Conservation (phyloP, 2,113 vertebrate species). For the Platichthys flesus region DNA sequence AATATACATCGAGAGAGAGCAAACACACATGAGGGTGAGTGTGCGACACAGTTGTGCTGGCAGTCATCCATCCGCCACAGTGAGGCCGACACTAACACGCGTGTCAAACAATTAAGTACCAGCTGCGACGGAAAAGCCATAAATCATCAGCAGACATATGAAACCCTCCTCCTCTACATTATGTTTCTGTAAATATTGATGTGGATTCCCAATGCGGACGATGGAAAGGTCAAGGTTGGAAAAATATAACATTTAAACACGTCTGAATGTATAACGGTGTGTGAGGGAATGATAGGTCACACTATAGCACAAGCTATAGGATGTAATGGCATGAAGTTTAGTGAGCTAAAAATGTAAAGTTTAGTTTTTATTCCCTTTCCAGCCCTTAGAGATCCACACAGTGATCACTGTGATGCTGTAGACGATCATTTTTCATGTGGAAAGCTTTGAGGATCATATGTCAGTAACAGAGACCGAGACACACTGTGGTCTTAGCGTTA, state of each 20-base stretch:
- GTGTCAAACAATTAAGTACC: slow-evolving; percentile 70
- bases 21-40: slow-evolving; percentile 19
- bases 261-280: not conserved
- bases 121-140: slow-evolving; percentile 48
- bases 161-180: slow-evolving; percentile 66
- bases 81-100: slow-evolving; percentile 69
- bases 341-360: too few relatives aligned
- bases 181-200: slow-evolving; percentile 72
- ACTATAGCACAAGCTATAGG: not conserved
- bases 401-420: not conserved
- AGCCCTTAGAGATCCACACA: not conserved
- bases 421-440: not conserved
- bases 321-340: not conserved
- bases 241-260: slow-evolving; percentile 29
- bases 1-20: slow-evolving; percentile 35
- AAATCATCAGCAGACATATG: slow-evolving; percentile 66
- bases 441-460: not conserved
- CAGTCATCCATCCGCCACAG: slow-evolving; percentile 71
- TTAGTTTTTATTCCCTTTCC: not conserved
- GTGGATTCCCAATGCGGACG: slow-evolving; percentile 47
- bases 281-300: not conserved
- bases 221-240: slow-evolving; percentile 35
- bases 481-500: too few relatives aligned
- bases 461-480: too few relatives aligned
- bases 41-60: slow-evolving; percentile 58